Evolutionary conservation across 2,113 vertebrate genomes (phyloP).

Genomic region (Labrus mixtus): DNA sequence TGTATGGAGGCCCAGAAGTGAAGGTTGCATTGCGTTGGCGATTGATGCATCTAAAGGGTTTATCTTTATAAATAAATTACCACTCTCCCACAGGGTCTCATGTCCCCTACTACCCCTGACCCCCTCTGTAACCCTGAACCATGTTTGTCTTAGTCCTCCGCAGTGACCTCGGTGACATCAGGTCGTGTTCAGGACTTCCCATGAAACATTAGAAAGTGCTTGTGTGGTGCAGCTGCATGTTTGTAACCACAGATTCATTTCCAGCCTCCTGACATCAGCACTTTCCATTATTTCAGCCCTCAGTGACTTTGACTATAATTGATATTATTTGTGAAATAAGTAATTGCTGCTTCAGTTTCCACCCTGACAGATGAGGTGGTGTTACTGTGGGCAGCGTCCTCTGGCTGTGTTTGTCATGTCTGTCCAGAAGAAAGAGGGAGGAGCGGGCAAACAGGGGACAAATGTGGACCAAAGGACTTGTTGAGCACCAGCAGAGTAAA

Average conservation of each 20-base stretch:
- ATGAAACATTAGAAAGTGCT: slow-evolving; percentile 13
- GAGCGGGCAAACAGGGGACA: slow-evolving; percentile 15
- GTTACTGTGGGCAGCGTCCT: slow-evolving; percentile 37
- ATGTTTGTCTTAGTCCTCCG: not conserved
- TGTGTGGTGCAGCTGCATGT: slow-evolving; percentile 9
- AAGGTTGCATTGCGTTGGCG: no score
- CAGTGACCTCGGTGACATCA: not conserved
- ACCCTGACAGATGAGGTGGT: slow-evolving; percentile 27
- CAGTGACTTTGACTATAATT: slow-evolving; percentile 11
- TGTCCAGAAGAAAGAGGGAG: slow-evolving; percentile 35
- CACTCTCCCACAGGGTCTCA: no score
- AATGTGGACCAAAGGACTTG: slow-evolving; percentile 21
- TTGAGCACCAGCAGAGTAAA: not conserved
- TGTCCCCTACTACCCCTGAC: not conserved
- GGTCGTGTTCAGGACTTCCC: not conserved
- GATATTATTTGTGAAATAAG: slow-evolving; percentile 33
- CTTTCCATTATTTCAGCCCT: slow-evolving; percentile 58
- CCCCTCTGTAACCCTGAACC: not conserved
- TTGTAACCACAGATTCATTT: slow-evolving; percentile 12
- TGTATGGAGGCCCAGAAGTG: no score
- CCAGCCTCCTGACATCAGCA: slow-evolving; percentile 38
- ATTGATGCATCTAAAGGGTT: no score
- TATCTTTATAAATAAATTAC: no score
- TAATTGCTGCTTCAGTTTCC: slow-evolving; percentile 64
- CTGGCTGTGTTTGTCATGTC: slow-evolving; percentile 32